phyloP scores from a whole-genome alignment of 2,113 vertebrate genomes.

The Malurus elegans region DNA sequence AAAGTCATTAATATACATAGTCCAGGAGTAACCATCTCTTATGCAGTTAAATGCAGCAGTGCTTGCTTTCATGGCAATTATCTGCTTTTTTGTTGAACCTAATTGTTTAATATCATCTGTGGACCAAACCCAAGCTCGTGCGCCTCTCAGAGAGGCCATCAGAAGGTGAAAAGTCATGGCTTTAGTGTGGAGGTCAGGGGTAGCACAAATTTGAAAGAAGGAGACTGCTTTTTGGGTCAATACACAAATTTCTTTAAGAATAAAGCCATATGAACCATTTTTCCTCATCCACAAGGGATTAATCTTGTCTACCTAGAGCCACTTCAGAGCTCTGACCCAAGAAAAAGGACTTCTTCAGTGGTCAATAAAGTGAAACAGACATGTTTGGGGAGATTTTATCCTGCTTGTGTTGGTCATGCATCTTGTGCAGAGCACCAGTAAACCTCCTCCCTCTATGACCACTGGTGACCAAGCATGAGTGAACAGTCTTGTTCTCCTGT shows the following conservation, averaged over 20 bases:
- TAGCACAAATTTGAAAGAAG: neutral
- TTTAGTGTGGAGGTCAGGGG: neutral
- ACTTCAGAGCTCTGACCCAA: neutral
- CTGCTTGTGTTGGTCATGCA: neutral
- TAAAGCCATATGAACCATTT: neutral
- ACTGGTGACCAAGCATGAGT: neutral
- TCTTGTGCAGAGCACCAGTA: neutral
- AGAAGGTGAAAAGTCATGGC: neutral
- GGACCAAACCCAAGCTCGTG: neutral
- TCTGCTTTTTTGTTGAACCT: neutral
- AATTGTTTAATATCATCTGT: neutral
- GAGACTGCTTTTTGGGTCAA: neutral
- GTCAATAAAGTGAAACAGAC: neutral
- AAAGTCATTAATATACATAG: slow-evolving; percentile 68
- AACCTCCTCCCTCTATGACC: neutral
- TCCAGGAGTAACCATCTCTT: slow-evolving; percentile 34
- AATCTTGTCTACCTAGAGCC: neutral
- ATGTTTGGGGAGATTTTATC: neutral
- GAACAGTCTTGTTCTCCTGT: neutral
- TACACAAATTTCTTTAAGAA: neutral
- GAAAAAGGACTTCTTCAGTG: neutral
- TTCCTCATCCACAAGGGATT: neutral
- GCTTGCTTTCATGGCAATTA: slow-evolving; percentile 34
- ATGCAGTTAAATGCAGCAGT: neutral
- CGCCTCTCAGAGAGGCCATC: neutral